Evolutionary conservation across 2,888 invertebrate species (phyloP).

Genomic region (Dryocosmus kuriphilus): DNA sequence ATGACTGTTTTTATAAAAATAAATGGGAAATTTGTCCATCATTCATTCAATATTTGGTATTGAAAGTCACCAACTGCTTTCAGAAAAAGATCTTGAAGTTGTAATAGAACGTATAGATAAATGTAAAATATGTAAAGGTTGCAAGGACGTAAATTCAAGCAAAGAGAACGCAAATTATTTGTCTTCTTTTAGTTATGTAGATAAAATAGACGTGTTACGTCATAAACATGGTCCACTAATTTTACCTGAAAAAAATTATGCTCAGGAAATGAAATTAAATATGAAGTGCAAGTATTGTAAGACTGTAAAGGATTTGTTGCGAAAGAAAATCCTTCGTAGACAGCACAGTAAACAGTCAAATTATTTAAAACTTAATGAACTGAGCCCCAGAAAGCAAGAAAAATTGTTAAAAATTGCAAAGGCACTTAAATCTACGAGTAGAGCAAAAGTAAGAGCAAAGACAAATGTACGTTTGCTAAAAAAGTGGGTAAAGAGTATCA

Average conservation of each 20-base stretch:
- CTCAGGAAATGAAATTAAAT: background rate
- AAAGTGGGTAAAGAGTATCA: background rate
- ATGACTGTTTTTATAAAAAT: background rate
- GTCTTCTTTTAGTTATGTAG: background rate
- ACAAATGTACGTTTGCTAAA: background rate
- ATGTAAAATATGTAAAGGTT: background rate
- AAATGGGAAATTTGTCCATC: background rate
- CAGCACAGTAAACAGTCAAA: background rate
- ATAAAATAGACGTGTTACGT: background rate
- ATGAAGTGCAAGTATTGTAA: background rate
- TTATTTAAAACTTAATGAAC: background rate
- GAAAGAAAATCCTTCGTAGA: background rate
- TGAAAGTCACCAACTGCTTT: background rate
- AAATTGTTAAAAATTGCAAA: too few species aligned
- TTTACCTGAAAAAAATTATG: background rate
- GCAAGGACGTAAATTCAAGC: background rate
- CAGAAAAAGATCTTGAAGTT: background rate
- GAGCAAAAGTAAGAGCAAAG: background rate
- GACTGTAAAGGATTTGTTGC: background rate
- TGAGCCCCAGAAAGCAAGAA: background rate
- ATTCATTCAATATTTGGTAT: background rate
- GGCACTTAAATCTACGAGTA: background rate
- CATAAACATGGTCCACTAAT: background rate
- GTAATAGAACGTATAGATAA: background rate
- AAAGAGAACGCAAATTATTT: background rate